Evolutionary conservation across 2,888 invertebrate genomes (phyloP).

Genomic region (Allacma fusca): DNA sequence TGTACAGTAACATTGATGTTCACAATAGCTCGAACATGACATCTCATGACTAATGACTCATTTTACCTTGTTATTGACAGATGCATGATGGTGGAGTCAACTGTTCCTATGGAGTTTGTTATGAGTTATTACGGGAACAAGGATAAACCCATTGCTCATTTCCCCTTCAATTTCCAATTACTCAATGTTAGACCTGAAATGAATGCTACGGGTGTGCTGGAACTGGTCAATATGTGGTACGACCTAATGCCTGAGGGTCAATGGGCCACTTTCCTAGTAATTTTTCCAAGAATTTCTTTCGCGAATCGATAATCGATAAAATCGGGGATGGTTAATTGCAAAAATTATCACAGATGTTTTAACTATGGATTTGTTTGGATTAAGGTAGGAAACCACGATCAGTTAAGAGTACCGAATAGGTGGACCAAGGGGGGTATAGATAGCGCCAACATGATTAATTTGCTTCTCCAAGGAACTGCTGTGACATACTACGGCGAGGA

Average conservation of each 20-base stretch:
- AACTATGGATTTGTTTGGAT: too few relatives aligned
- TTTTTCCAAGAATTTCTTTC: too few relatives aligned
- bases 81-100: conserved; percentile 62
- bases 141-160: conserved; percentile 61
- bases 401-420: conserved; percentile 74
- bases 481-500: conserved; percentile 57
- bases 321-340: too few relatives aligned
- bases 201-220: conserved; percentile 70
- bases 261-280: conserved; percentile 74
- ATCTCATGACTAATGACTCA: too few relatives aligned
- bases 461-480: conserved; percentile 72
- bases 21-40: too few relatives aligned
- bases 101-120: conserved; percentile 54
- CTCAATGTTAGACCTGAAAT: conserved; percentile 45
- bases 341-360: too few relatives aligned
- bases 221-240: conserved; percentile 70
- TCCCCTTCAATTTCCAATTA: conserved; percentile 63
- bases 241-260: conserved; percentile 69
- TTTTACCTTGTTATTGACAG: conserved; percentile 44
- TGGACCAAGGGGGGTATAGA: conserved; percentile 70
- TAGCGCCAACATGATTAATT: conserved; percentile 81
- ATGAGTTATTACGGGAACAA: conserved; percentile 62
- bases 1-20: not conserved
- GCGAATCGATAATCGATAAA: too few relatives aligned
- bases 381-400: conserved; percentile 69